Base-by-base conservation (phyloP, 2,888 invertebrate species). In the Latrodectus elegans region DNA sequence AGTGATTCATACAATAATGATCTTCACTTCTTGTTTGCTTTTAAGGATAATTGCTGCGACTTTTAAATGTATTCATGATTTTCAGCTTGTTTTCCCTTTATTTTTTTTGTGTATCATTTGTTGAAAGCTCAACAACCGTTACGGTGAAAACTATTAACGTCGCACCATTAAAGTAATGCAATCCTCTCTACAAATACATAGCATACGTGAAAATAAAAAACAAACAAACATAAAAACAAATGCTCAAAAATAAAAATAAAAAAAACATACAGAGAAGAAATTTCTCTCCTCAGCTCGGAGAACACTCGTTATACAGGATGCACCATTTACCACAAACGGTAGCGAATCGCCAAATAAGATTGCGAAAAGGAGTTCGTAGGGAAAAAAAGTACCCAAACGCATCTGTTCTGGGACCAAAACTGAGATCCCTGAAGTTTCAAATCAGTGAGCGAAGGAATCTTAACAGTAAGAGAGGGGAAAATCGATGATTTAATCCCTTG, bases 401-500 rank as follows among this genome's bases (percentile, higher is more conserved):
- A 73, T 71, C 38, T 72, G 80, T 22, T 71, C 51, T 52, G 70
- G 55, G 26, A 71, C 55, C 71, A 53, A 26, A 74, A 60, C 74
- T 74, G 26, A 74, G 55, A 74, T 65, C 74, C 51, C 64, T 60
- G 72, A 52, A 79, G 70, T 38, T 60, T 15, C 14, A 73, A 65
- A 14, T 60, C 60, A 52, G 64, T n/a, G 51, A 49, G 49, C n/a
- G 71, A 51, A 71, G 51, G 71, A 49, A 71, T 71, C 51, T 71
- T 38, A 51, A 71, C 38, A n/a, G 49, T 49, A 71, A 71, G 51
- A 52, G 70, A 49, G 82, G 82, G 75, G 67, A 82, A 82, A 82
- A 82, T 82, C 82, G 75, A 82, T 82, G 82, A 75, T 82, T 82
- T 82, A 82, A 82, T 82, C 75, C 82, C 82, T 82, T 74, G 53